A percentile compares a stretch with the other conserved stretches of the same genome.
These are phyloP conservation scores for Gyrodactylus bullatarudis DNA, from an alignment of 1,140 invertebrate genomes.

Conservation along the genomic window DNA sequence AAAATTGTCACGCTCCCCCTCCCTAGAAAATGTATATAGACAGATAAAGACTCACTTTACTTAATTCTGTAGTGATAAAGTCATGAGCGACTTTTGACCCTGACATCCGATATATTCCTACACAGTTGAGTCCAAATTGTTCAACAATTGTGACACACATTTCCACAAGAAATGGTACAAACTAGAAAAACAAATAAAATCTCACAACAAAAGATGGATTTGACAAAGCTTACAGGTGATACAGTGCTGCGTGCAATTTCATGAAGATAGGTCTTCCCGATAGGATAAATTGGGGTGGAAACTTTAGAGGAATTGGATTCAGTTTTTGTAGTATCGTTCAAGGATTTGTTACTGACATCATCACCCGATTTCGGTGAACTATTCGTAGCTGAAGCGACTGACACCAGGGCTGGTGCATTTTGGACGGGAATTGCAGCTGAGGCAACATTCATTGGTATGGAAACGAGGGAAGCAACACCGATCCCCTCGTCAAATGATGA, in stretches of 20 bases:
- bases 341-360: too few species aligned
- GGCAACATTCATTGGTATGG: not conserved
- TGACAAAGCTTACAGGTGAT: not conserved
- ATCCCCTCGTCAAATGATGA: not conserved
- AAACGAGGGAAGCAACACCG: not conserved
- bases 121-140: not conserved
- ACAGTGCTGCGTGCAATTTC: not conserved
- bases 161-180: slow-evolving; percentile 1
- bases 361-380: too few species aligned
- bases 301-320: too few species aligned
- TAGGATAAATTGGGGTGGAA: not conserved
- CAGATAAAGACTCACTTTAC: not conserved
- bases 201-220: too few species aligned
- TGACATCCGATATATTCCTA: slow-evolving; percentile 1
- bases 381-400: too few species aligned
- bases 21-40: too few species aligned
- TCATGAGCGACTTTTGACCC: slow-evolving; percentile 2
- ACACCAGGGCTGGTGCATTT: not conserved
- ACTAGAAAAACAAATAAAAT: slow-evolving; percentile 2
- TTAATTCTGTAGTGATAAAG: not conserved
- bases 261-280: not conserved
- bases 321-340: too few species aligned
- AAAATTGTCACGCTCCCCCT: too few species aligned
- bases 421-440: not conserved
- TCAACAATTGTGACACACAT: slow-evolving; percentile 1